A percentile compares a stretch with the other conserved stretches of the same genome.
Evolutionary conservation across 64 coral and sea anemone species (phyloP).

Genomic region (Stichodactyla helianthus): DNA sequence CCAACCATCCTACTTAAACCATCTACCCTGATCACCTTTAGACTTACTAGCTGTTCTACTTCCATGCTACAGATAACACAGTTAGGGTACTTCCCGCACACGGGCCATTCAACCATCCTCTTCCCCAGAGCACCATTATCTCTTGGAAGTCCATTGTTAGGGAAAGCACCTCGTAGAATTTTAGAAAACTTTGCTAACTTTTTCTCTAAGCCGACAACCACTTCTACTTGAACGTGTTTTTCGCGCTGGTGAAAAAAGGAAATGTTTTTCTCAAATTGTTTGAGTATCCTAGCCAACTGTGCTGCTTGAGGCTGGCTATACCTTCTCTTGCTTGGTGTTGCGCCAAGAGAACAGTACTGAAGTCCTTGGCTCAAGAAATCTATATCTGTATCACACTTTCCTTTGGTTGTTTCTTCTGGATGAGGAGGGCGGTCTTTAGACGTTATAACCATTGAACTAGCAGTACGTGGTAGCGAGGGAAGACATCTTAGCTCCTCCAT

Average conservation of each 20-base stretch:
- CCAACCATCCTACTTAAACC: neutral
- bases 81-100: slow-evolving; percentile 57
- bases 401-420: neutral
- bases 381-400: neutral
- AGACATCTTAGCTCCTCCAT: neutral
- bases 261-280: neutral
- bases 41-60: slow-evolving; percentile 36
- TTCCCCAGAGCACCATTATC: neutral
- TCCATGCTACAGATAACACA: slow-evolving; percentile 60
- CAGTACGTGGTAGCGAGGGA: neutral
- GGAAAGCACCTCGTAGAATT: neutral
- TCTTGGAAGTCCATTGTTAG: neutral
- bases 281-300: neutral
- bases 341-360: neutral
- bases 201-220: neutral
- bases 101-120: slow-evolving; percentile 40
- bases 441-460: neutral
- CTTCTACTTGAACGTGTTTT: slow-evolving; percentile 3
- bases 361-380: neutral
- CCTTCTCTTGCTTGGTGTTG: neutral
- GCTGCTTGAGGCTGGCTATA: neutral
- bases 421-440: neutral
- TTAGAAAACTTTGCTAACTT: neutral
- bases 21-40: neutral
- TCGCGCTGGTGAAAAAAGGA: slow-evolving; percentile 12